These are phyloP conservation scores for Emydoidea blandingii DNA, from an alignment of 2,797 vertebrate species.

Conservation along the genomic window DNA sequence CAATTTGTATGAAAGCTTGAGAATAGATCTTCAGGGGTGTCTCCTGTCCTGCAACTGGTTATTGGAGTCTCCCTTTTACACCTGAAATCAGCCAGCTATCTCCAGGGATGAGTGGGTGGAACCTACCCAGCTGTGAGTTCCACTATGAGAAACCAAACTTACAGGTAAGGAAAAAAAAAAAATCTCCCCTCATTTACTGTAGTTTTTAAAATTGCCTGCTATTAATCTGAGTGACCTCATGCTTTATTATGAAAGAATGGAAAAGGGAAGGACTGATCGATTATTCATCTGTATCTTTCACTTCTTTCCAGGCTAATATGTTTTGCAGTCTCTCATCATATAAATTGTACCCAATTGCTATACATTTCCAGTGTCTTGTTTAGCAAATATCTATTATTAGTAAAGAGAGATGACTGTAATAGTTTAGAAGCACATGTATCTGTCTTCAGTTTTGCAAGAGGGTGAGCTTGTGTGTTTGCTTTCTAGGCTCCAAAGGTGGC, in stretches of 20 bases:
- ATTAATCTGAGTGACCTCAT: background rate
- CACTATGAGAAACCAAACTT: background rate
- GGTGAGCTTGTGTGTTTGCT: background rate
- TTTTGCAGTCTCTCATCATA: background rate
- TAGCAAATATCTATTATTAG: background rate
- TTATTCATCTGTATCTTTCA: background rate
- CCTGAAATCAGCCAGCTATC: background rate
- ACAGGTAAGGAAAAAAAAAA: background rate
- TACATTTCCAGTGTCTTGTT: background rate
- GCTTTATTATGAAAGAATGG: background rate
- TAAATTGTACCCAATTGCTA: background rate
- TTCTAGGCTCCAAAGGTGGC: conserved; percentile 80
- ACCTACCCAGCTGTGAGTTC: background rate
- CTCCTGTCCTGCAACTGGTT: background rate
- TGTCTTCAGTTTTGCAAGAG: background rate
- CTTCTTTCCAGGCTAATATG: background rate
- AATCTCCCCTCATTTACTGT: background rate
- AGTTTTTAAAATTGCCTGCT: background rate
- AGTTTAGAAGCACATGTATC: background rate
- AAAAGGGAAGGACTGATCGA: background rate
- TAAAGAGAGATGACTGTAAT: background rate
- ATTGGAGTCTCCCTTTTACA: background rate
- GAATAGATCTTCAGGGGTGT: background rate
- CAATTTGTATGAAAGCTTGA: background rate
- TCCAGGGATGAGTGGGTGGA: background rate